phyloP scores from a whole-genome alignment of 2,888 invertebrate species.

The Kryphioiulus occultus region DNA sequence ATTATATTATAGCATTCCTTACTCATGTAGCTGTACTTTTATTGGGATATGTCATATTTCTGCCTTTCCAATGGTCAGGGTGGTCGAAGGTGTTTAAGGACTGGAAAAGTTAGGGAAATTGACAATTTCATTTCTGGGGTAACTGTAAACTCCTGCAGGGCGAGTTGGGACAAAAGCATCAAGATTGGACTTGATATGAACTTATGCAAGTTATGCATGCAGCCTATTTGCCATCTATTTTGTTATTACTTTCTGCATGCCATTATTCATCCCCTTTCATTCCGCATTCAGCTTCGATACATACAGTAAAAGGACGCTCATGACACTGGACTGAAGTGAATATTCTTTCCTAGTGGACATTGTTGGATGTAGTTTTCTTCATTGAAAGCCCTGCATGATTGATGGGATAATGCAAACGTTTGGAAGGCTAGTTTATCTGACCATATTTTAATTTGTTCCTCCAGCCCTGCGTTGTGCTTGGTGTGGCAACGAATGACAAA shows the following conservation, averaged over 20 bases:
- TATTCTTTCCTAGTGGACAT: background rate
- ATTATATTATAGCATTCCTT: no score
- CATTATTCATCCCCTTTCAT: constrained; percentile 17
- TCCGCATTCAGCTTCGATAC: background rate
- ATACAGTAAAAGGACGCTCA: background rate
- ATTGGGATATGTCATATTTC: no score
- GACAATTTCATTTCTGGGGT: no score
- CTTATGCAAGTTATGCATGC: no score
- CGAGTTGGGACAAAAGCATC: no score
- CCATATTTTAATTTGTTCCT: background rate
- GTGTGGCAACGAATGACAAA: background rate
- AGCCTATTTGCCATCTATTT: background rate
- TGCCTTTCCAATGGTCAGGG: no score
- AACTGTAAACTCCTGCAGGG: no score
- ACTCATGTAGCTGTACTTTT: no score
- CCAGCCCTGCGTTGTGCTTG: background rate
- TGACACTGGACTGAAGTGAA: background rate
- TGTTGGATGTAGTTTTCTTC: background rate
- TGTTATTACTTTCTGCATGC: background rate
- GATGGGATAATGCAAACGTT: constrained; percentile 31
- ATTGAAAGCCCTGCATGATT: background rate
- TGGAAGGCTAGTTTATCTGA: constrained; percentile 8
- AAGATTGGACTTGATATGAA: no score
- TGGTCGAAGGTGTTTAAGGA: no score
- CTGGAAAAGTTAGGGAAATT: no score